Conservation (phyloP, 1,140 invertebrate species). For the Melanaphis sacchari region DNA sequence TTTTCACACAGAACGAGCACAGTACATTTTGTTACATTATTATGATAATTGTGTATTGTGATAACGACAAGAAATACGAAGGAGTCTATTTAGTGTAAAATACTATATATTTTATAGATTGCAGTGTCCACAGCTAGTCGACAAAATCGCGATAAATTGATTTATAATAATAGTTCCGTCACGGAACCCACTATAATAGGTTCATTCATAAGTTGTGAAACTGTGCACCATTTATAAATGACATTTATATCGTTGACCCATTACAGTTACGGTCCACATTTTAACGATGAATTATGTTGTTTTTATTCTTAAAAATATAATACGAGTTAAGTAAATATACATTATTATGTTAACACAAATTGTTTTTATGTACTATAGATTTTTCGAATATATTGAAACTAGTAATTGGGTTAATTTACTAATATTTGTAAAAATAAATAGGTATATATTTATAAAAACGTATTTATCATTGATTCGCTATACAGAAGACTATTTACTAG, state of each 20-base stretch:
- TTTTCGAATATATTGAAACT: not conserved
- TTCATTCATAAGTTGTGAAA: not conserved
- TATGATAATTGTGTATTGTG: not conserved
- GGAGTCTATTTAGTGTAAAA: not conserved
- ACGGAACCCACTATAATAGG: not conserved
- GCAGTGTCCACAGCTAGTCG: not conserved
- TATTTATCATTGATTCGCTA: not conserved
- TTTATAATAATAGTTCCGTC: not conserved
- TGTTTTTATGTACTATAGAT: not conserved
- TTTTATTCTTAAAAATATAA: not conserved
- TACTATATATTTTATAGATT: not conserved
- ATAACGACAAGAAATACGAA: not conserved
- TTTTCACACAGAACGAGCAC: not conserved
- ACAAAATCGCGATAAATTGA: not conserved
- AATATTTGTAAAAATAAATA: no score
- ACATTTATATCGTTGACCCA: not conserved
- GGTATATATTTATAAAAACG: not conserved
- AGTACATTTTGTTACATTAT: not conserved
- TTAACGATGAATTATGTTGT: not conserved
- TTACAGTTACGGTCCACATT: not conserved
- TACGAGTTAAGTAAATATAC: no score
- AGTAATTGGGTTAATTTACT: no score
- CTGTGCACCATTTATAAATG: not conserved
- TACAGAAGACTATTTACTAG: not conserved
- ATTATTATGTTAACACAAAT: not conserved